Percentiles rank a stretch among this genome's conserved stretches.
Conservation (phyloP, 2,888 invertebrate species). For the Xanthorhoe spadicearia region DNA sequence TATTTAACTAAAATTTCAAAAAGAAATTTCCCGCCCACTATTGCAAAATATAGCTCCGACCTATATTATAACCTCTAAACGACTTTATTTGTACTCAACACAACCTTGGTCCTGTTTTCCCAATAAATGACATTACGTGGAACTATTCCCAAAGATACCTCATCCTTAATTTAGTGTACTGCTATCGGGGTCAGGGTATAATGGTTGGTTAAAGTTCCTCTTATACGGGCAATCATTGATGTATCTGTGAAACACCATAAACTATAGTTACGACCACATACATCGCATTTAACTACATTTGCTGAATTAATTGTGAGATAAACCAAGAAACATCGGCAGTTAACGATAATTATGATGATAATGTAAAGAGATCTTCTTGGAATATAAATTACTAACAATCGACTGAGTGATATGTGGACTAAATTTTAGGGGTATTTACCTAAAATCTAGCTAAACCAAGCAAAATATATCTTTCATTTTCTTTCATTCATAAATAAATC, state of each 20-base stretch:
- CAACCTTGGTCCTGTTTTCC: slow-evolving; percentile 60
- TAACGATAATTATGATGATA: too few relatives aligned
- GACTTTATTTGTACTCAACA: slow-evolving; percentile 46
- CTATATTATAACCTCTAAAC: slow-evolving; percentile 47
- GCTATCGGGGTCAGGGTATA: slow-evolving; percentile 48
- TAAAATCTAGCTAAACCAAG: too few relatives aligned
- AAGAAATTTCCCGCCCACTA: background rate
- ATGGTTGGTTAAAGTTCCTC: slow-evolving; percentile 44
- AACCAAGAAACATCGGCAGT: too few relatives aligned
- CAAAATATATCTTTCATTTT: too few relatives aligned
- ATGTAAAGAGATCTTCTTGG: too few relatives aligned
- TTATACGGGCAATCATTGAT: background rate
- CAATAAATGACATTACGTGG: slow-evolving; percentile 48
- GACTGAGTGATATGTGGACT: too few relatives aligned
- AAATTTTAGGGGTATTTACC: too few relatives aligned
- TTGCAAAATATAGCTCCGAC: slow-evolving; percentile 12
- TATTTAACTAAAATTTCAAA: background rate
- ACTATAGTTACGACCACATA: background rate
- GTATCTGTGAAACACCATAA: background rate
- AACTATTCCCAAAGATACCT: slow-evolving; percentile 47
- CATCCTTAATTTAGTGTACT: slow-evolving; percentile 28
- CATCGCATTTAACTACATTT: background rate
- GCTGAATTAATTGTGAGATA: too few relatives aligned
- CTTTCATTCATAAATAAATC: too few relatives aligned
- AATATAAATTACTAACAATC: too few relatives aligned